Percentiles rank a stretch among this genome's conserved stretches.
These are phyloP conservation scores for Pogonomyrmex barbatus DNA, from an alignment of 1,140 invertebrate species.

Conservation along the genomic window DNA sequence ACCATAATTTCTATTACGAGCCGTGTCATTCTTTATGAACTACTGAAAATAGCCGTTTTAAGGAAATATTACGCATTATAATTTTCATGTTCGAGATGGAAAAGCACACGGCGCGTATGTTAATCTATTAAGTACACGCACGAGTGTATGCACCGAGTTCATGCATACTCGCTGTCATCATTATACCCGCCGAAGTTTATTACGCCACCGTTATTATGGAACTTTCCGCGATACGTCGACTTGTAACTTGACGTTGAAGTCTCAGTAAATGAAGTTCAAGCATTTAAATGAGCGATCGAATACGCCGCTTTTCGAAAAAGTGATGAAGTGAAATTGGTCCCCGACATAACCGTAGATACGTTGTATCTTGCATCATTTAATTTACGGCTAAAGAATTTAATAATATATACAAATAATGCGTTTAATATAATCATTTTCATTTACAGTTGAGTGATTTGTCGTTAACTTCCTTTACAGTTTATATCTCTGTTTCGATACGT, in stretches of 20 bases:
- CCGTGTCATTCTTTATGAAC: neutral
- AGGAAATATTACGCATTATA: neutral
- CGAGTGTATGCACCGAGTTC: slow-evolving; percentile 26
- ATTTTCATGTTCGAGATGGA: slow-evolving; percentile 16
- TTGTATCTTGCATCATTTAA: neutral
- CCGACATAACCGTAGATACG: neutral
- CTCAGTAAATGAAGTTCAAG: slow-evolving; percentile 40
- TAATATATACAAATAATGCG: neutral
- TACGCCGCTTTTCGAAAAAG: slow-evolving; percentile 27
- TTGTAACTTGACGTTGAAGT: slow-evolving; percentile 59
- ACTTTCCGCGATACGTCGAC: slow-evolving; percentile 56
- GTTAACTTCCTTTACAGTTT: neutral
- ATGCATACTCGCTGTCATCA: slow-evolving; percentile 58
- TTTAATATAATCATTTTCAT: neutral
- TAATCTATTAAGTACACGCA: slow-evolving; percentile 50
- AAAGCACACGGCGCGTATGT: slow-evolving; percentile 33
- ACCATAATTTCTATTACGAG: neutral
- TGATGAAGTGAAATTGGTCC: slow-evolving; percentile 1
- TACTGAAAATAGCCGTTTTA: neutral
- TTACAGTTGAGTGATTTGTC: neutral
- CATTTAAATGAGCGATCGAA: slow-evolving; percentile 46
- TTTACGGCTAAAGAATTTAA: neutral
- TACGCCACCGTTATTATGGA: slow-evolving; percentile 52
- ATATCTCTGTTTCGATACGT: neutral
- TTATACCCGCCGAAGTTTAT: slow-evolving; percentile 59